Conservation (phyloP, 2,888 invertebrate species). For the Stenotaenia linearis region DNA sequence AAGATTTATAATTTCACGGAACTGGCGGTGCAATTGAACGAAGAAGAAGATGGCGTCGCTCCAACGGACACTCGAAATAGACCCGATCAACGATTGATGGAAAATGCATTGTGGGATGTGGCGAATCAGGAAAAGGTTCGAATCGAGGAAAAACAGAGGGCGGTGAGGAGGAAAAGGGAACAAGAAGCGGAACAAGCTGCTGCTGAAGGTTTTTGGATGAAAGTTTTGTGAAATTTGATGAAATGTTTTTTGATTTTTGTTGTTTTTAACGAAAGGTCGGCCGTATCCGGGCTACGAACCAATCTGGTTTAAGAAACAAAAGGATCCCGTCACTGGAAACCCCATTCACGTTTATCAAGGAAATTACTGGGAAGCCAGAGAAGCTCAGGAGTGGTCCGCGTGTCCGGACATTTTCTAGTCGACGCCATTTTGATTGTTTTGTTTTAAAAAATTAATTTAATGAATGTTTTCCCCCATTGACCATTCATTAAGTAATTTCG, state of each 20-base stretch:
- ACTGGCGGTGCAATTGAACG: slow-evolving; percentile 94
- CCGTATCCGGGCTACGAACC: slow-evolving; percentile 72
- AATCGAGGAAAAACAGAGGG: slow-evolving; percentile 93
- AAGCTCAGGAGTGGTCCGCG: slow-evolving; percentile 74
- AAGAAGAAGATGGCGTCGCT: slow-evolving; percentile 82
- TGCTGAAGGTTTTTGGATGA: slow-evolving; percentile 46
- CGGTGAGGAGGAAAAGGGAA: slow-evolving; percentile 69
- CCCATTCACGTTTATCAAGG: slow-evolving; percentile 77
- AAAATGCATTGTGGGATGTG: slow-evolving; percentile 84
- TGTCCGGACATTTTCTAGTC: slow-evolving; percentile 81
- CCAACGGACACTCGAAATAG: slow-evolving; percentile 89
- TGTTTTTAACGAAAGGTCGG: slow-evolving; percentile 54
- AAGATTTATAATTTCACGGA: slow-evolving; percentile 90
- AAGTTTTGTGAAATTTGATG: not conserved
- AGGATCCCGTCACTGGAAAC: slow-evolving; percentile 59
- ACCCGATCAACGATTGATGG: slow-evolving; percentile 98
- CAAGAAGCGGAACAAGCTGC: slow-evolving; percentile 63
- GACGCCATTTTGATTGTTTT: not conserved
- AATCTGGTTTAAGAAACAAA: slow-evolving; percentile 81
- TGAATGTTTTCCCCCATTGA: not conserved
- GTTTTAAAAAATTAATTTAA: not conserved
- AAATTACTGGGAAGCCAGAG: slow-evolving; percentile 90
- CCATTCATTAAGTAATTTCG: not conserved
- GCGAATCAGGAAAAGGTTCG: slow-evolving; percentile 68
- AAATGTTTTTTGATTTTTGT: slow-evolving; percentile 33